A percentile compares a stretch with the other conserved stretches of the same genome.
Conservation (phyloP, 2,797 vertebrate genomes). For the Protosalanx chinensis region DNA sequence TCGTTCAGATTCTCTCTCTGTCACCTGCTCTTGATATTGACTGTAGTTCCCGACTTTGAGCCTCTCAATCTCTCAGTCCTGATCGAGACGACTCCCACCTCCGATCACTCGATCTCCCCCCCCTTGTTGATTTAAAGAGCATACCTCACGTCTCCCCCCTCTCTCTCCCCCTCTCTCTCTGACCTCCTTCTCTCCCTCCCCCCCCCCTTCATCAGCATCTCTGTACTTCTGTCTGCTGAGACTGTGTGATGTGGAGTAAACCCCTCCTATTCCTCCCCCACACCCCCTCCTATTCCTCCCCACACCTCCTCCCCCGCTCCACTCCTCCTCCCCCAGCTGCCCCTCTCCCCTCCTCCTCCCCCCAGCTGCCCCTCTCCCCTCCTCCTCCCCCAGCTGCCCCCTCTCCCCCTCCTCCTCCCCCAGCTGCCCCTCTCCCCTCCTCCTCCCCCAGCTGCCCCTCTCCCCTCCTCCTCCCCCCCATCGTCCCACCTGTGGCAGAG, state of each 20-base stretch:
- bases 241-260: conserved; percentile 42
- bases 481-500: no score
- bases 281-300: not conserved
- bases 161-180: conserved; percentile 49
- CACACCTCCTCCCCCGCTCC: not conserved
- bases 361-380: not conserved
- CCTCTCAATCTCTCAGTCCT: conserved; percentile 63
- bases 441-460: no score
- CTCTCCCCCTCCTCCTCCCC: no score
- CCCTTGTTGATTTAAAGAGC: conserved; percentile 54
- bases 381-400: conserved; percentile 7
- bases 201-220: conserved; percentile 51
- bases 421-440: conserved; percentile 6
- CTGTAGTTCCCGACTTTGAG: conserved; percentile 59
- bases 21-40: conserved; percentile 53
- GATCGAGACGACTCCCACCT: conserved; percentile 35
- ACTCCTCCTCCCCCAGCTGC: no score
- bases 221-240: conserved; percentile 62
- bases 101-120: conserved; percentile 42
- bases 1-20: conserved; percentile 63
- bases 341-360: conserved; percentile 1
- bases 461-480: no score
- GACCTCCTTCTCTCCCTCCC: not conserved
- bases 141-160: conserved; percentile 47
- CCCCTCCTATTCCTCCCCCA: conserved; percentile 25